Evolutionary conservation across 2,797 vertebrate species (phyloP).

Genomic region (Oreortyx pictus): DNA sequence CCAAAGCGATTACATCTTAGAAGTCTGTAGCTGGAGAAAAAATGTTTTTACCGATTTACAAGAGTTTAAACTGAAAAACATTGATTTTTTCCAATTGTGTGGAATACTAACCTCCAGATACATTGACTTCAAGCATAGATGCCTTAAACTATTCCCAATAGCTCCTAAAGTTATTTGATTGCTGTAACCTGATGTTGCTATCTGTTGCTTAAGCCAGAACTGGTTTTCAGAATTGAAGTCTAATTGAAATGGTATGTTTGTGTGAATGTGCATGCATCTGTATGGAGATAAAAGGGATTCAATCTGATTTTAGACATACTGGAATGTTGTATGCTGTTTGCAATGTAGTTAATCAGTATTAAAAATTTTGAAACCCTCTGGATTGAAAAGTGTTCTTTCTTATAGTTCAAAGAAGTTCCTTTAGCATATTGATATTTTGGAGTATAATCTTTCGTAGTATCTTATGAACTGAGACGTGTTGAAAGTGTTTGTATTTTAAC

Average conservation of each 20-base stretch:
- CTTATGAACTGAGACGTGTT: neutral
- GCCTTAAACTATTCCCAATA: neutral
- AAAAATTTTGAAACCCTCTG: neutral
- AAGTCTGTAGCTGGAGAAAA: neutral
- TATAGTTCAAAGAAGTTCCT: neutral
- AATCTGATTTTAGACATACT: neutral
- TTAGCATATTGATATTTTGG: neutral
- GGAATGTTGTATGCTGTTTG: neutral
- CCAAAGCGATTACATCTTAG: neutral
- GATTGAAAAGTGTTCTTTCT: neutral
- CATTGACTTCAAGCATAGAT: neutral
- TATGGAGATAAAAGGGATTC: neutral
- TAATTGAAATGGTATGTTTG: neutral
- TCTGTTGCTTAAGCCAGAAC: neutral
- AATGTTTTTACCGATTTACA: neutral
- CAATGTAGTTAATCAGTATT: neutral
- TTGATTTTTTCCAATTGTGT: neutral
- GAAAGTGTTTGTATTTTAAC: neutral
- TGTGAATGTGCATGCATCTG: neutral
- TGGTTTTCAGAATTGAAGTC: neutral
- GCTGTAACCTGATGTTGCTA: accelerated
- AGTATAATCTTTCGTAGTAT: neutral
- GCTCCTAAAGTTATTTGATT: neutral
- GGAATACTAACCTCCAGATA: neutral
- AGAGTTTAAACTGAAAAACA: neutral